Percentiles rank a stretch among this genome's conserved stretches.
These are phyloP conservation scores for human DNA, from an alignment of 2,113 vertebrate species.

Conservation along the genomic window DNA sequence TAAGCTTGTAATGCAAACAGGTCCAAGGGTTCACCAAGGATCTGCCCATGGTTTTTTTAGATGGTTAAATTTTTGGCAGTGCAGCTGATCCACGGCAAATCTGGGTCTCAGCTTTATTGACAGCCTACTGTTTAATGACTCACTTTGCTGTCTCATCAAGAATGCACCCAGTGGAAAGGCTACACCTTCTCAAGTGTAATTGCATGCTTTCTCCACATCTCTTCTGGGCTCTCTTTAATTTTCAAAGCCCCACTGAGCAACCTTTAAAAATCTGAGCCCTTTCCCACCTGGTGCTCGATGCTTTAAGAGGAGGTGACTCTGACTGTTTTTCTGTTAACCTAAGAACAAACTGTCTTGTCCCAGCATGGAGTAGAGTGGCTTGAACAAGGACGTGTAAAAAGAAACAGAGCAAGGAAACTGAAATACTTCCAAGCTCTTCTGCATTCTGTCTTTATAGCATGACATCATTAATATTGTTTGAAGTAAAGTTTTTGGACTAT, in stretches of 20 bases:
- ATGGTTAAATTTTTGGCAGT: not conserved
- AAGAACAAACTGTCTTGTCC: conserved; percentile 50
- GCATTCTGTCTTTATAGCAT: not conserved
- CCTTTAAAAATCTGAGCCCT: conserved; percentile 63
- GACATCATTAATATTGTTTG: not conserved
- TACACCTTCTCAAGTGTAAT: conserved; percentile 25
- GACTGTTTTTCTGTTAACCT: conserved; percentile 42
- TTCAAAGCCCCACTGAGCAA: conserved; percentile 63
- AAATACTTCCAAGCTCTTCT: not conserved
- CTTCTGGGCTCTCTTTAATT: conserved; percentile 51
- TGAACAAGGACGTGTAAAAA: not conserved
- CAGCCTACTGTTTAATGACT: conserved; percentile 49
- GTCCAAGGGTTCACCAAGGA: not conserved
- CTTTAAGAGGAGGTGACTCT: conserved; percentile 40
- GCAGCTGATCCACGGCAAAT: not conserved
- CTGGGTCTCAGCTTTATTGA: conserved; percentile 24
- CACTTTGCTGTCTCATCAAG: conserved; percentile 55
- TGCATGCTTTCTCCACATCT: conserved; percentile 15
- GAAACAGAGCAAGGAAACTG: not conserved
- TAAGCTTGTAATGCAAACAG: not conserved
- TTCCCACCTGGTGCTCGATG: conserved; percentile 35
- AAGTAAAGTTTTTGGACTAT: conserved; percentile 41
- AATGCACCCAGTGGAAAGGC: conserved; percentile 46
- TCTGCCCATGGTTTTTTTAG: not conserved
- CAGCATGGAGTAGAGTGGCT: conserved; percentile 36